phyloP scores from a whole-genome alignment of 2,113 vertebrate species.

The Stercorarius parasiticus region DNA sequence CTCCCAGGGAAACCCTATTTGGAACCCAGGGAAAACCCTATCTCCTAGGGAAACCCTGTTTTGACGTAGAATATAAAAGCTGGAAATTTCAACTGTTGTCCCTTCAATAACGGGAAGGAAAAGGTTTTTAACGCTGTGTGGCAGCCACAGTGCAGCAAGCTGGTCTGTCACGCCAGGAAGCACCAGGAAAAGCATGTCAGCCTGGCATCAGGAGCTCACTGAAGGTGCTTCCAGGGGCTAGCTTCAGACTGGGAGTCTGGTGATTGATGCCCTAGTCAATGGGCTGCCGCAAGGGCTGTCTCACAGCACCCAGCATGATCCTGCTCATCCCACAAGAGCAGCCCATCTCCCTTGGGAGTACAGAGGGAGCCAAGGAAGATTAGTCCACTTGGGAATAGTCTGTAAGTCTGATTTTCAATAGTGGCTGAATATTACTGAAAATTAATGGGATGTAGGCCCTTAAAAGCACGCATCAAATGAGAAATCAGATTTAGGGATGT shows the following conservation, averaged over 20 bases:
- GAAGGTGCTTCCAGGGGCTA: background rate
- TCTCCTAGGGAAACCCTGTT: background rate
- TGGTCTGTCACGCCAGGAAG: background rate
- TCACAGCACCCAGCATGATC: background rate
- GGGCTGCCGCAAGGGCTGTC: background rate
- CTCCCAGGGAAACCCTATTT: background rate
- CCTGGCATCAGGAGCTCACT: background rate
- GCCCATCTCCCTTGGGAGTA: background rate
- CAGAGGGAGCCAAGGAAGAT: background rate
- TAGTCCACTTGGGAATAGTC: background rate
- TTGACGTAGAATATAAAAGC: background rate
- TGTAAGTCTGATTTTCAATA: background rate
- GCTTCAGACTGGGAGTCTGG: background rate
- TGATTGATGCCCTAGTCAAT: background rate
- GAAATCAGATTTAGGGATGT: background rate
- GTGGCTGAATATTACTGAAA: background rate
- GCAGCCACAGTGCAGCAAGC: background rate
- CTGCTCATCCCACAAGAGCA: background rate
- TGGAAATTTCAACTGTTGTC: background rate
- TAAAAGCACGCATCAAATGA: background rate
- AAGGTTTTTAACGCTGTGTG: background rate
- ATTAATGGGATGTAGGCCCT: background rate
- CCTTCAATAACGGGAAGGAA: background rate
- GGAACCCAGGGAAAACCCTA: background rate
- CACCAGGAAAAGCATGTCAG: background rate